A percentile compares a stretch with the other conserved stretches of the same genome.
These are phyloP conservation scores for Tipula confusa DNA, from an alignment of 2,888 invertebrate genomes.

Conservation along the genomic window DNA sequence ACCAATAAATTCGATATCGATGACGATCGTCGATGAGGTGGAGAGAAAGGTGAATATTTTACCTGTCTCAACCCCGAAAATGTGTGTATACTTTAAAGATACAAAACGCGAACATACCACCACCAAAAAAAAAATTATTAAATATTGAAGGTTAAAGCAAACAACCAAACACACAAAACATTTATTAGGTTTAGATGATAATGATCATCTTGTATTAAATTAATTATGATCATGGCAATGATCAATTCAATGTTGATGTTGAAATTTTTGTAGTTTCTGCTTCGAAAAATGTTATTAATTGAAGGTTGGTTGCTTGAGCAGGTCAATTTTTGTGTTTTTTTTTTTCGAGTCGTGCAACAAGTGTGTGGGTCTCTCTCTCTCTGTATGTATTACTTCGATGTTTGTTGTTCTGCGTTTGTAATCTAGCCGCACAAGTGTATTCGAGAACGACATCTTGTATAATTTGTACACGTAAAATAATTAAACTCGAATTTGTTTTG, in stretches of 20 bases:
- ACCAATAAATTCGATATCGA: not conserved
- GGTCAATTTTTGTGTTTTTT: not conserved
- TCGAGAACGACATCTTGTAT: not conserved
- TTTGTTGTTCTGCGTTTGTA: not conserved
- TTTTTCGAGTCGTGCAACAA: not conserved
- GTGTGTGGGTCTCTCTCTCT: not conserved
- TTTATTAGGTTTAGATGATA: conserved; percentile 25
- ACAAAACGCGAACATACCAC: not conserved
- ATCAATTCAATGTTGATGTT: conserved; percentile 25
- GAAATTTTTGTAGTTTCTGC: not conserved
- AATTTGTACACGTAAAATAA: not conserved
- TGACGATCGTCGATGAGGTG: not conserved
- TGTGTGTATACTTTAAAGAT: no score
- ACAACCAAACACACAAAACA: not conserved
- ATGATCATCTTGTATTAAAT: conserved; percentile 25
- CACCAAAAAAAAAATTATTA: not conserved
- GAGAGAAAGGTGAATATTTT: conserved; percentile 16
- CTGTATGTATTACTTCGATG: no score
- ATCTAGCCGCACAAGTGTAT: not conserved
- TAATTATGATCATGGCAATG: conserved; percentile 20
- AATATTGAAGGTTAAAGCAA: not conserved
- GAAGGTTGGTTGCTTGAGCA: not conserved
- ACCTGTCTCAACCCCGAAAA: not conserved
- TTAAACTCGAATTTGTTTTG: not conserved
- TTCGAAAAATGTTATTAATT: conserved; percentile 3